A percentile compares a stretch with the other conserved stretches of the same genome.
Evolutionary conservation across 2,797 vertebrate genomes (phyloP).

Genomic region (Darevskia mixta): DNA sequence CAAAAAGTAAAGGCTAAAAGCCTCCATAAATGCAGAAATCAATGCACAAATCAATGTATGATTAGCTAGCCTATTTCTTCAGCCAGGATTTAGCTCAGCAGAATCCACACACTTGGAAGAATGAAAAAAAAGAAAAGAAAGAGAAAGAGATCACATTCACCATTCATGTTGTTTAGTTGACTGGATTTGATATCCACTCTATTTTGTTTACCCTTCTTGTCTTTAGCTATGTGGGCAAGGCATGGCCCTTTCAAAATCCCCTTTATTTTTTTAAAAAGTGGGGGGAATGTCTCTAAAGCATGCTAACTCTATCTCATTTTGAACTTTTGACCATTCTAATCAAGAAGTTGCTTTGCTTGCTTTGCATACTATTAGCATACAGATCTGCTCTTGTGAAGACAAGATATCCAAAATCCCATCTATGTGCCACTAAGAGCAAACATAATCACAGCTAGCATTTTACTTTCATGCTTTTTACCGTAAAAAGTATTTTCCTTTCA

Average conservation of each 20-base stretch:
- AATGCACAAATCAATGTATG: background rate
- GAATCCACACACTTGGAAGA: constrained; percentile 33
- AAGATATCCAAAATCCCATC: constrained; percentile 28
- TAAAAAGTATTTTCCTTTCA: constrained; percentile 51
- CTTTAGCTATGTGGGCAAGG: constrained; percentile 45
- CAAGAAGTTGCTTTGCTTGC: constrained; percentile 38
- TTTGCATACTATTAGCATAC: constrained; percentile 36
- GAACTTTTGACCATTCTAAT: constrained; percentile 42
- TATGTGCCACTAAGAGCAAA: constrained; percentile 51
- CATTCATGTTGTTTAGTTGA: constrained; percentile 49
- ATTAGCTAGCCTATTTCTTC: constrained; percentile 15
- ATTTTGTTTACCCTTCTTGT: constrained; percentile 58
- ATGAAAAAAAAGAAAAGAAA: constrained; percentile 20
- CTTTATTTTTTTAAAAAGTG: background rate
- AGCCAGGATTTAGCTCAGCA: constrained; percentile 32
- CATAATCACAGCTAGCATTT: constrained; percentile 54
- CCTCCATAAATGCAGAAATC: background rate
- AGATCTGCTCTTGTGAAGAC: constrained; percentile 48
- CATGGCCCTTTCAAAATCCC: constrained; percentile 19
- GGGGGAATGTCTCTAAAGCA: constrained; percentile 37
- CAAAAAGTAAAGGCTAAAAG: background rate
- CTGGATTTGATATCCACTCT: constrained; percentile 47
- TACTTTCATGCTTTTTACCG: constrained; percentile 54
- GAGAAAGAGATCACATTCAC: constrained; percentile 16
- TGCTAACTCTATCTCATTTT: constrained; percentile 8